Evolutionary conservation across 2,113 vertebrate species (phyloP).

Genomic region (Hyaena hyaena): DNA sequence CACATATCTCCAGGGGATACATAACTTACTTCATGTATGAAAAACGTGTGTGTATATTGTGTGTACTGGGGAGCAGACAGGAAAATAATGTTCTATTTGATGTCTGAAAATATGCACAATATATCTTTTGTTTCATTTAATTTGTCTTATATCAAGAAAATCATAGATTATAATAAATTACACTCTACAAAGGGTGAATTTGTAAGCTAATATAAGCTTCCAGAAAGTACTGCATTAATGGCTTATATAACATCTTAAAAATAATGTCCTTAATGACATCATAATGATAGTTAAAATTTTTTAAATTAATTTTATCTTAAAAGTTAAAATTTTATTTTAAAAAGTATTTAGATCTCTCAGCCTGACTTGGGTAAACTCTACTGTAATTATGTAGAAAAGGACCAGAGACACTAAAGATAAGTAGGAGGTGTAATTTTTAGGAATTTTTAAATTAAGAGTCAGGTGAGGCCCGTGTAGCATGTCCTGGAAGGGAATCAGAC

Average conservation of each 20-base stretch:
- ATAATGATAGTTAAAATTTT: not conserved
- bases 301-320: not conserved
- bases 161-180: not conserved
- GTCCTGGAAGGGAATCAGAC: not conserved
- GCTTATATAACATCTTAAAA: not conserved
- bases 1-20: not conserved
- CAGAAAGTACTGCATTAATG: not conserved
- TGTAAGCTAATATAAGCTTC: not conserved
- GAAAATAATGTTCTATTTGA: not conserved
- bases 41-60: not conserved
- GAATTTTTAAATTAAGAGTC: not conserved
- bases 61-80: not conserved
- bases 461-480: not conserved
- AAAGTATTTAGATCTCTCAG: not conserved
- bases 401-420: not conserved
- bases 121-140: not conserved
- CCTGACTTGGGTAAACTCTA: not conserved
- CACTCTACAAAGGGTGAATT: not conserved
- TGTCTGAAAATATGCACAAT: not conserved
- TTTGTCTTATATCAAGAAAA: slow-evolving; percentile 1
- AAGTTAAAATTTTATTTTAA: not conserved
- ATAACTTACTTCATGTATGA: not conserved
- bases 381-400: not conserved
- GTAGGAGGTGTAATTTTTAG: not conserved
- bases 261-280: not conserved